A percentile compares a stretch with the other conserved stretches of the same genome.
Evolutionary conservation across 2,113 vertebrate genomes (phyloP).

Genomic region (Ondatra zibethicus): DNA sequence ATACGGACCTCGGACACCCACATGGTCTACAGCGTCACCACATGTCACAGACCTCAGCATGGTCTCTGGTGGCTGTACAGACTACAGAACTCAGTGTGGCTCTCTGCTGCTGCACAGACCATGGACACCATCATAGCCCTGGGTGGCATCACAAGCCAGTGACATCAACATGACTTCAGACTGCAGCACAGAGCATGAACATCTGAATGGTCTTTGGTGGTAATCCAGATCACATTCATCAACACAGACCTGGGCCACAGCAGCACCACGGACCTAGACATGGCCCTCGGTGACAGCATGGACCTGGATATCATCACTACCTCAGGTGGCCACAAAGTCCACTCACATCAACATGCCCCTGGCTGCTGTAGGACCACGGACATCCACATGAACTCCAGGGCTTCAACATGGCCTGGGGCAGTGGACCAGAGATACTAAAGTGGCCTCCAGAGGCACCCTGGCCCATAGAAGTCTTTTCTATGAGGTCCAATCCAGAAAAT

Average conservation of each 20-base stretch:
- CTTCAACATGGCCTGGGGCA: background rate
- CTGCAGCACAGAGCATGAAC: background rate
- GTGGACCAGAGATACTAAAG: background rate
- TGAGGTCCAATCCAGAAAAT: background rate
- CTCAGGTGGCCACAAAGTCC: background rate
- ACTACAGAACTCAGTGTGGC: background rate
- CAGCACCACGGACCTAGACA: background rate
- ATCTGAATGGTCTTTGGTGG: background rate
- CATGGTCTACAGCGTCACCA: background rate
- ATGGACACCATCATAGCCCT: background rate
- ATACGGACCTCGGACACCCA: background rate
- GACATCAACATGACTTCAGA: background rate
- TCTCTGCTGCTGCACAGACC: background rate
- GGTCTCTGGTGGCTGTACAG: background rate
- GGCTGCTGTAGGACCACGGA: background rate
- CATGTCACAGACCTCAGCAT: background rate
- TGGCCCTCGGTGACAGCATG: background rate
- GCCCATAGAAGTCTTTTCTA: background rate
- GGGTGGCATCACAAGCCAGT: background rate
- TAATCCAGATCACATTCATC: background rate
- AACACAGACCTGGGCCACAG: background rate
- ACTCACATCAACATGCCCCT: background rate
- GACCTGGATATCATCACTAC: background rate
- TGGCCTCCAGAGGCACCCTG: background rate
- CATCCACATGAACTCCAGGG: background rate